phyloP scores from a whole-genome alignment of 2,113 vertebrate species.

The Psilopogon haemacephalus region DNA sequence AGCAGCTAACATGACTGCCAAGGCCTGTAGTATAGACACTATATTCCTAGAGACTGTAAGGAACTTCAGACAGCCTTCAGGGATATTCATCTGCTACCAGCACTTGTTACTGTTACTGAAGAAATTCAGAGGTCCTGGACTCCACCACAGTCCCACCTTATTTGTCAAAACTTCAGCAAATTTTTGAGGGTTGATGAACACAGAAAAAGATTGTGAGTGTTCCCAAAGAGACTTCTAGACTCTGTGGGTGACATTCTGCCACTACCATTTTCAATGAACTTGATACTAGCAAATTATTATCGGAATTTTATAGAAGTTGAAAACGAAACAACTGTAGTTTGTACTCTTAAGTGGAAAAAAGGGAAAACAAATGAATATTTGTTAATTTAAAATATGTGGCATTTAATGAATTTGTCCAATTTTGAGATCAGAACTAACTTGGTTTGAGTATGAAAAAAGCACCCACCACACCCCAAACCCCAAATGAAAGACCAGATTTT shows the following conservation, averaged over 20 bases:
- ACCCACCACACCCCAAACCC: accelerated
- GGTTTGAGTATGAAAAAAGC: background rate
- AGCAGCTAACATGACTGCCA: background rate
- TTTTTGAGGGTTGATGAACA: background rate
- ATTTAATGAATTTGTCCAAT: background rate
- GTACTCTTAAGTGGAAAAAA: background rate
- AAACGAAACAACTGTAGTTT: background rate
- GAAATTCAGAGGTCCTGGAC: background rate
- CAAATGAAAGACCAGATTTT: background rate
- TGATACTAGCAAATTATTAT: background rate
- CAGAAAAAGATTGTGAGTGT: background rate
- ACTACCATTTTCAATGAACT: background rate
- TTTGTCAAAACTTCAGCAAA: background rate
- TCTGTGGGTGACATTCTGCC: background rate
- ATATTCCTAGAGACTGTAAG: background rate
- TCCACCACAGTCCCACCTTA: background rate
- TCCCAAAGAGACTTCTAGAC: background rate
- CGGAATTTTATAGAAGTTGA: background rate
- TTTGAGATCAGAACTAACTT: background rate
- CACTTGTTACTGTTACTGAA: background rate
- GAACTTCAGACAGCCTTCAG: background rate
- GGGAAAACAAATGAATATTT: background rate
- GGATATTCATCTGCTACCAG: background rate
- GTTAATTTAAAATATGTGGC: background rate
- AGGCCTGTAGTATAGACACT: background rate